These are phyloP conservation scores for Plumapathes pennacea DNA, from an alignment of 92 coral and sea anemone species.

Conservation along the genomic window DNA sequence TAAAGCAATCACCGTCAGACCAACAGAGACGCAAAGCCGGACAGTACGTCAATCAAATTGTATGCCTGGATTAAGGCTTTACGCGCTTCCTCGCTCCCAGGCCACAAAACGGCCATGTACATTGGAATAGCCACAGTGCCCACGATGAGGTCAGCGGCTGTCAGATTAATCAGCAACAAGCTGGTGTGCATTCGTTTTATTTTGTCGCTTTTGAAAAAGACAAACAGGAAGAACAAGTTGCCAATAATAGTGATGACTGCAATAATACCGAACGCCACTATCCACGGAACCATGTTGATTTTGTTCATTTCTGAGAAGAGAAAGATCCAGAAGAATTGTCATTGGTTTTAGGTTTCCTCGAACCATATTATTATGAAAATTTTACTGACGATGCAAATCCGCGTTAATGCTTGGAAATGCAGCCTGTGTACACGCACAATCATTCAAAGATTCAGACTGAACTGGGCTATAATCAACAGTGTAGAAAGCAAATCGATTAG, in stretches of 20 bases:
- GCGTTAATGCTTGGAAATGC: too few species aligned
- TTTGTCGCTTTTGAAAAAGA: conserved; percentile 38
- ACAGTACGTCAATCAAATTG: conserved; percentile 10
- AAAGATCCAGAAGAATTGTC: too few species aligned
- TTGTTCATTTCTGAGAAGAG: too few species aligned
- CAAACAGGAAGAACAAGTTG: conserved; percentile 32
- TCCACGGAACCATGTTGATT: conserved; percentile 49
- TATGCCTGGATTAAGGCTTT: neutral
- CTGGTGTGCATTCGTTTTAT: conserved; percentile 62
- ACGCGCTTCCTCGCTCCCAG: neutral
- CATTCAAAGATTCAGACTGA: too few species aligned
- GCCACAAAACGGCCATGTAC: conserved; percentile 45
- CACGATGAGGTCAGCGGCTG: conserved; percentile 64
- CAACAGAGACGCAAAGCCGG: conserved; percentile 26
- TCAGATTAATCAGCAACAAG: conserved; percentile 40
- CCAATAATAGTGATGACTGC: conserved; percentile 37
- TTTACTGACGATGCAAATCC: too few species aligned
- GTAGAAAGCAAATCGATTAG: too few species aligned
- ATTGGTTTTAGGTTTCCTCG: too few species aligned
- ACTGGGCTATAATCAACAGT: too few species aligned
- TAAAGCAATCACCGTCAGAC: conserved; percentile 17
- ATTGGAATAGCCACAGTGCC: conserved; percentile 58
- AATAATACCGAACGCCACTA: conserved; percentile 34
- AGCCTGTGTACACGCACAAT: too few species aligned
- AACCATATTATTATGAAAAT: too few species aligned